These are phyloP conservation scores for Omphaloscelis lunosa DNA, from an alignment of 2,888 invertebrate genomes.

Conservation along the genomic window DNA sequence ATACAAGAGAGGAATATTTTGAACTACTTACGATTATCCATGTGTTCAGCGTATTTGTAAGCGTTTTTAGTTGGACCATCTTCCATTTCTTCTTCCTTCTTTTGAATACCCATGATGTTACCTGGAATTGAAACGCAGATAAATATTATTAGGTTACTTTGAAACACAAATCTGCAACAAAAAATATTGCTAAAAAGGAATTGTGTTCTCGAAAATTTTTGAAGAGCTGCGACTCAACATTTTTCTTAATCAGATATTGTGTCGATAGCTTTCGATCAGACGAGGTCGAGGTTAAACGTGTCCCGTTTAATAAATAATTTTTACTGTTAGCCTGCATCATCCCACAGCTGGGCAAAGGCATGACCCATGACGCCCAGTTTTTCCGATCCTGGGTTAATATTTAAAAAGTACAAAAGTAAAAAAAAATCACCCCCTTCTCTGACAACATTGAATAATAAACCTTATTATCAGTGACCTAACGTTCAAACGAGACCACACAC, in stretches of 20 bases:
- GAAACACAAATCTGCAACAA: too few species aligned
- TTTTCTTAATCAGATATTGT: too few species aligned
- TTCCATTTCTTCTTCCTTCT: constrained; percentile 94
- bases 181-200: too few species aligned
- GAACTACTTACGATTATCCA: constrained; percentile 92
- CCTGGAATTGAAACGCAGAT: constrained; percentile 80
- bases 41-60: constrained; percentile 99
- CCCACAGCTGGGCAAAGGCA: too few species aligned
- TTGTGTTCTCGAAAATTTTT: too few species aligned
- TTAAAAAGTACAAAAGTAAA: too few species aligned
- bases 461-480: neutral
- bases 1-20: too few species aligned
- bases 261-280: neutral
- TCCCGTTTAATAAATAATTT: neutral
- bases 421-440: too few species aligned
- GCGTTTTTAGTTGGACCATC: constrained; percentile 97
- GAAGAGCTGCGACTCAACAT: too few species aligned
- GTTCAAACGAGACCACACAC: neutral
- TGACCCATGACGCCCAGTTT: too few species aligned
- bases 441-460: neutral
- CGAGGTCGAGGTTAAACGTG: neutral
- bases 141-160: neutral
- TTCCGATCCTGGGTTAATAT: too few species aligned
- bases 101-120: constrained; percentile 99
- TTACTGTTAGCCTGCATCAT: too few species aligned